Evolutionary conservation across 2,113 vertebrate species (phyloP).

Genomic region (Corythaeola cristata): DNA sequence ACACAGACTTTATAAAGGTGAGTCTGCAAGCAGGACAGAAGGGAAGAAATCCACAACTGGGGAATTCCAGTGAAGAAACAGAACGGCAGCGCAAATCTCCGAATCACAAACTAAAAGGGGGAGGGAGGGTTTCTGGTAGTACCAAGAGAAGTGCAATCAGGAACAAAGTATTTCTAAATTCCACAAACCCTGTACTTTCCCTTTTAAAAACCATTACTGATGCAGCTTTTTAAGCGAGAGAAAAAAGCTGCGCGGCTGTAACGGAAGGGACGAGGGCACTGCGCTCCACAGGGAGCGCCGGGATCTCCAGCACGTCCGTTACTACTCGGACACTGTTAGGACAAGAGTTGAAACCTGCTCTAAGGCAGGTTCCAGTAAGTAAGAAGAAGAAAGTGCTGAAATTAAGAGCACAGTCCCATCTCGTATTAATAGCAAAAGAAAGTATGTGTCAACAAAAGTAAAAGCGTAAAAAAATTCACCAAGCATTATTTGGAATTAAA

Average conservation of each 20-base stretch:
- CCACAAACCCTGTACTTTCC: neutral
- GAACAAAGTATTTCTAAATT: neutral
- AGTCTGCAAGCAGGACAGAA: neutral
- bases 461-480: neutral
- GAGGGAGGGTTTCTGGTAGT: neutral
- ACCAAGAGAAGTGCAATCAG: neutral
- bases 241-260: neutral
- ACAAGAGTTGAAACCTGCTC: neutral
- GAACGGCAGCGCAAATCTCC: fast-evolving
- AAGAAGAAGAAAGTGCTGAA: neutral
- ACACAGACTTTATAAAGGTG: neutral
- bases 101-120: fast-evolving
- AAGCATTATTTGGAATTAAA: neutral
- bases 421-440: neutral
- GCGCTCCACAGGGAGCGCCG: fast-evolving
- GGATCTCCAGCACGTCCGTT: neutral
- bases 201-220: neutral
- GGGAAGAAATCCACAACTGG: neutral
- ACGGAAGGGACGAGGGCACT: neutral
- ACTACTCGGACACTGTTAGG: neutral
- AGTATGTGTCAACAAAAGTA: neutral
- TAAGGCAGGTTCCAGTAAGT: neutral
- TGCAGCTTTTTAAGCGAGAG: neutral
- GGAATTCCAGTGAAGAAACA: neutral
- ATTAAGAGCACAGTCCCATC: neutral